Evolutionary conservation across 2,113 vertebrate species (phyloP), one percentile per base, ranked within the genome.

Genomic region (Erinaceus europaeus): DNA sequence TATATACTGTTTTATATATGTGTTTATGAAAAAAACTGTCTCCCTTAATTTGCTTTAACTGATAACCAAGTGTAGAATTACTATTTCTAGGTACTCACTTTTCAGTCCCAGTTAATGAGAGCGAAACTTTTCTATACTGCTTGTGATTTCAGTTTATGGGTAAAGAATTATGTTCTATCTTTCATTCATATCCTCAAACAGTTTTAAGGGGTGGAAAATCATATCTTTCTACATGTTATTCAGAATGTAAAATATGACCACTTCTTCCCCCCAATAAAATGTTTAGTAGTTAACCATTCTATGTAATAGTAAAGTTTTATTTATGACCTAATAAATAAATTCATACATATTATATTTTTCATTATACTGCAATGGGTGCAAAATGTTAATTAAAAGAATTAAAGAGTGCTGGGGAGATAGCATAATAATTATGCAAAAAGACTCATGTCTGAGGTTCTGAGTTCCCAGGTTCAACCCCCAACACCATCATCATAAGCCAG

Each of bases 111-210:
- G 18, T 23, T 86, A 15, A 42, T 85, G 14, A 87, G 69, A 46
- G 48, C 17, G 75, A 74, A 84, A 55, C 46, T 50, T 23, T 86
- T 77, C 75, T 86, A 9, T 32, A 23, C 46, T 88, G 57, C 23
- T 50, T 80, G 15, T 80, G n/a, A 38, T 86, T 95, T 88, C 53
- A 59, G 7, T 59, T 5, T 81, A 64, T 29, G 25, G 27, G 36
- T 25, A 84, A 50, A 91, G 6, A 88, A 75, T 34, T 15, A 71
- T 62, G 84, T 81, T 90, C 85, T 42, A 79, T 65, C 25, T 80
- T 88, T 86, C 36, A 52, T n/a, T 90, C 32, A 85, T 55, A 72
- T 76, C 78, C 20, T 90, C 18, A 42, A 67, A 73, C 4, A 36
- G 62, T 75, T 81, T 68, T 40, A 78, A 82, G 25, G 21, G 61